Percentiles rank a stretch among this genome's conserved stretches.
These are phyloP conservation scores for Synanthedon andrenaeformis DNA, from an alignment of 2,888 invertebrate genomes.

Conservation along the genomic window DNA sequence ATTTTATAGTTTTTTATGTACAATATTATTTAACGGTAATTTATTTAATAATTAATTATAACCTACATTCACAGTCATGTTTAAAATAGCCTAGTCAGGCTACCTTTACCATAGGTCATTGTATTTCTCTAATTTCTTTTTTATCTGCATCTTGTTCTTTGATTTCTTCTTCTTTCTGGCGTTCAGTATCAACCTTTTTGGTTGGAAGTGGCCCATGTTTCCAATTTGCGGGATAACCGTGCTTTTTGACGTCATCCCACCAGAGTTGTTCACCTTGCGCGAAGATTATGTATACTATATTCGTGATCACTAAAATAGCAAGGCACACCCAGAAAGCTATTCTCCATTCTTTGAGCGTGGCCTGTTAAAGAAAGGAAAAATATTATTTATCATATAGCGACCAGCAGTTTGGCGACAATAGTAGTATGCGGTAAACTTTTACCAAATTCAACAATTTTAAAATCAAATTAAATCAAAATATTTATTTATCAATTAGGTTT, in stretches of 20 bases:
- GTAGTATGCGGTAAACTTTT: conserved; percentile 3
- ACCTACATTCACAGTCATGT: neutral
- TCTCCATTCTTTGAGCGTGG: conserved; percentile 77
- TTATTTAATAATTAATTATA: neutral
- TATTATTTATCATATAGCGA: neutral
- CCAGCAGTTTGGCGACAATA: no score
- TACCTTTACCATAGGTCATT: neutral
- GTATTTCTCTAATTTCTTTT: neutral
- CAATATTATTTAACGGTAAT: neutral
- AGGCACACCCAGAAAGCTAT: conserved; percentile 85
- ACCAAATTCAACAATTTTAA: neutral
- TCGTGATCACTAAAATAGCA: conserved; percentile 75
- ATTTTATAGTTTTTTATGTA: neutral
- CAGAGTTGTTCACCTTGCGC: conserved; percentile 81
- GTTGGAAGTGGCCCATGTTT: conserved; percentile 45
- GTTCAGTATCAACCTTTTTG: conserved; percentile 32
- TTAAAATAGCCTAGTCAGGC: neutral
- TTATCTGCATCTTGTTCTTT: neutral
- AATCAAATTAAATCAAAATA: no score
- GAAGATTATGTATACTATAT: conserved; percentile 75
- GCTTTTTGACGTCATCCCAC: conserved; percentile 76
- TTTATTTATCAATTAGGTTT: no score
- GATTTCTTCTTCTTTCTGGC: conserved; percentile 15
- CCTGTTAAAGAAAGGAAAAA: conserved; percentile 42
- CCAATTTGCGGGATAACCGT: conserved; percentile 56